Conservation (phyloP, 2,888 invertebrate genomes). For the Amblyteles armatorius region DNA sequence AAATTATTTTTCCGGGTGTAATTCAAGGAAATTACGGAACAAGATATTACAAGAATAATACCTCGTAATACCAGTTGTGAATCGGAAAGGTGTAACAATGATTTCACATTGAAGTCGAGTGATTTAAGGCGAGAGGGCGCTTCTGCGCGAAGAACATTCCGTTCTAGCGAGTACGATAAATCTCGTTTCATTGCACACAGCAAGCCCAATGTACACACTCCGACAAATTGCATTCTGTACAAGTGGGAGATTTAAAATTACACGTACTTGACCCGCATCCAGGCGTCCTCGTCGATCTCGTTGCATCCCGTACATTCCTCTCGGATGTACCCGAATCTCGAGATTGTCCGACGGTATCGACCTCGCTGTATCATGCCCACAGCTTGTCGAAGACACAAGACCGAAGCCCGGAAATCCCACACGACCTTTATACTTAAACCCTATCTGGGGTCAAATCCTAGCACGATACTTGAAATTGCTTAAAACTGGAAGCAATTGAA, state of each 20-base stretch:
- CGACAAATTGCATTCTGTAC: slow-evolving; percentile 13
- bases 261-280: slow-evolving; percentile 65
- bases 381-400: background rate
- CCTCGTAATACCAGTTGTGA: background rate
- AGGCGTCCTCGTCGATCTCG: slow-evolving; percentile 49
- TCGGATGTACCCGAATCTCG: slow-evolving; percentile 48
- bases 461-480: background rate
- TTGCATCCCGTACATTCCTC: slow-evolving; percentile 18
- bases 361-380: slow-evolving; percentile 30
- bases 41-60: no score
- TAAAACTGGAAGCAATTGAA: background rate
- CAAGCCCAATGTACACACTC: slow-evolving; percentile 6
- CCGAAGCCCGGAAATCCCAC: slow-evolving; percentile 12
- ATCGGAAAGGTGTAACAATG: background rate
- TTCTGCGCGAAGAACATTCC: slow-evolving; percentile 27
- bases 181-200: slow-evolving; percentile 33
- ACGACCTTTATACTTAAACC: background rate
- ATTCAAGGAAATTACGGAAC: no score
- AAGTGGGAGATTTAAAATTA: slow-evolving; percentile 49
- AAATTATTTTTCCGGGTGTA: no score
- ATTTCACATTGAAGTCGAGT: slow-evolving; percentile 26
- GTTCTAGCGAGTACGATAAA: slow-evolving; percentile 40
- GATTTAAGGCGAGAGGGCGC: slow-evolving; percentile 9
- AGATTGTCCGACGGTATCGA: slow-evolving; percentile 46
- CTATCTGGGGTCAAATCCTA: background rate